Conservation (phyloP, 2,113 vertebrate genomes). For the Calidris pygmaea region DNA sequence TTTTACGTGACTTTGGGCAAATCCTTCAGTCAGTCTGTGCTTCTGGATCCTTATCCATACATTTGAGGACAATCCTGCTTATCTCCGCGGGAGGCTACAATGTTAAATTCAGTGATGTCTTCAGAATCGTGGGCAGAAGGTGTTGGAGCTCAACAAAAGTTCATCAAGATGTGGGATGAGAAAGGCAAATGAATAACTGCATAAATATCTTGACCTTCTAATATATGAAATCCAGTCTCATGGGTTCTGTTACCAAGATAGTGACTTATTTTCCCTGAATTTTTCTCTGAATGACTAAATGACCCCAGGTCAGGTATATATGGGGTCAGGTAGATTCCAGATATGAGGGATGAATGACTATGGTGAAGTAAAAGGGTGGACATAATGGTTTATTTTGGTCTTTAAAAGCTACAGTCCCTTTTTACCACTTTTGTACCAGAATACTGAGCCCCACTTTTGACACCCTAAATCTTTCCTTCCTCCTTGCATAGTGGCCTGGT, state of each 20-base stretch:
- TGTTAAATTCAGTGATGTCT: not conserved
- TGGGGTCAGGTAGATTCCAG: not conserved
- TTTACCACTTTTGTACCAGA: not conserved
- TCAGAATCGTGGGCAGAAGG: not conserved
- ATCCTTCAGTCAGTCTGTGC: not conserved
- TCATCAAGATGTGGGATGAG: not conserved
- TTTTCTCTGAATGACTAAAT: not conserved
- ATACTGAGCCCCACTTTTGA: not conserved
- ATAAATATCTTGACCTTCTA: not conserved
- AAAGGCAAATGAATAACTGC: not conserved
- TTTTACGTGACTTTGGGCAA: not conserved
- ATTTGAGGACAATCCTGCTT: not conserved
- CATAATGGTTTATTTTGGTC: not conserved
- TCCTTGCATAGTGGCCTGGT: not conserved
- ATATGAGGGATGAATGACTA: not conserved
- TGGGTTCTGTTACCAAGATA: not conserved
- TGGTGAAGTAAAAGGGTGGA: not conserved
- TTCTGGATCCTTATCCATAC: not conserved
- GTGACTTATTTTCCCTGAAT: not conserved
- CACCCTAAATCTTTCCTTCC: not conserved
- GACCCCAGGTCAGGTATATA: not conserved
- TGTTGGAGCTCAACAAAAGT: not conserved
- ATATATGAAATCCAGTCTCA: not conserved
- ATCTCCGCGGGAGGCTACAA: not conserved
- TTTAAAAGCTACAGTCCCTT: not conserved